A percentile compares a stretch with the other conserved stretches of the same genome.
These are phyloP conservation scores for Macrocentrus cingulum DNA, from an alignment of 1,140 invertebrate species.

Conservation along the genomic window DNA sequence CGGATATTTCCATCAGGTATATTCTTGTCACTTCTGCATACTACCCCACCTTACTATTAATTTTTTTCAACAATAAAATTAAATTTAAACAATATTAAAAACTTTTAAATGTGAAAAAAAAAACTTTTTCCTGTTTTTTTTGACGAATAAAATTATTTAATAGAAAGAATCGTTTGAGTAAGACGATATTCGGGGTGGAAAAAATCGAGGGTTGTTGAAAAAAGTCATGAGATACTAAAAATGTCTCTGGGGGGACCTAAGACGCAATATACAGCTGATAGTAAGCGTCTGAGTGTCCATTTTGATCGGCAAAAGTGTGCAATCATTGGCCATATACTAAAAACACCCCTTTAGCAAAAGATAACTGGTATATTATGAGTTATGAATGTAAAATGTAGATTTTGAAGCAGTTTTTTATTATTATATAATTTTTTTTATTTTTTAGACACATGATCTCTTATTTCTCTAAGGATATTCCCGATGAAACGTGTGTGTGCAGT, in stretches of 20 bases:
- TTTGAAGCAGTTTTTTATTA: too few relatives aligned
- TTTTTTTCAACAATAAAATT: too few relatives aligned
- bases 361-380: neutral
- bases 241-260: slow-evolving; percentile 1
- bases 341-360: too few relatives aligned
- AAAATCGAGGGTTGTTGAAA: neutral
- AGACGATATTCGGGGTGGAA: neutral
- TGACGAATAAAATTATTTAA: slow-evolving; percentile 14
- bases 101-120: too few relatives aligned
- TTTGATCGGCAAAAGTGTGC: too few relatives aligned
- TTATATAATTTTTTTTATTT: too few relatives aligned
- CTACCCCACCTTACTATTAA: too few relatives aligned
- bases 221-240: neutral
- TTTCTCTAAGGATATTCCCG: slow-evolving; percentile 11
- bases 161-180: slow-evolving; percentile 31
- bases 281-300: neutral
- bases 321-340: too few relatives aligned
- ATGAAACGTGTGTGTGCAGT: slow-evolving; percentile 9
- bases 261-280: neutral
- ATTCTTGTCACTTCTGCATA: slow-evolving; percentile 4
- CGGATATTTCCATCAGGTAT: slow-evolving; percentile 11
- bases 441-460: too few relatives aligned
- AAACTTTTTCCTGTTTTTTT: slow-evolving; percentile 21
- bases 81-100: too few relatives aligned
- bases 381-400: neutral